phyloP scores from a whole-genome alignment of 2,113 vertebrate species.

The Oxygymnocypris stewartii region DNA sequence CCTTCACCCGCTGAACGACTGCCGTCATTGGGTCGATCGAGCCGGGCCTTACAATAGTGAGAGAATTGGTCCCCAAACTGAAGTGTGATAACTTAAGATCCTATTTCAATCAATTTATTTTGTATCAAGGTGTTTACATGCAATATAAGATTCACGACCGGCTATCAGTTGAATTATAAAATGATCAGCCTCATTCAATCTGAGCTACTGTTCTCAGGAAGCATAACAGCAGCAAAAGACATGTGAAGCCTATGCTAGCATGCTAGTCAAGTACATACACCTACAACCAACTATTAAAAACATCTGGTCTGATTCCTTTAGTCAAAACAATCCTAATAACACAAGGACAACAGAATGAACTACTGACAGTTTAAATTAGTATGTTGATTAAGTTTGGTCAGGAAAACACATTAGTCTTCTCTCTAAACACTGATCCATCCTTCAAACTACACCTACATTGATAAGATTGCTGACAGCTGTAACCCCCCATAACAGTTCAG shows the following conservation, averaged over 20 bases:
- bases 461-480: background rate
- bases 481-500: background rate
- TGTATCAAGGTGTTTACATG: background rate
- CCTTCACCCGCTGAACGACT: too few species aligned
- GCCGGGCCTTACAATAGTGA: too few species aligned
- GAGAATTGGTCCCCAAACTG: too few species aligned
- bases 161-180: background rate
- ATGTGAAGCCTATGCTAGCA: conserved; percentile 15
- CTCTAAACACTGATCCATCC: background rate
- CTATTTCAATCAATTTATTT: background rate
- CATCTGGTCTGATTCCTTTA: background rate
- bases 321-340: conserved; percentile 11
- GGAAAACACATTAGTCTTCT: background rate
- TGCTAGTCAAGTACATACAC: background rate
- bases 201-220: background rate
- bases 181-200: background rate
- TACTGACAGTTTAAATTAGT: background rate
- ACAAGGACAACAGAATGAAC: background rate
- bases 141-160: background rate
- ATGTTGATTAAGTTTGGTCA: background rate
- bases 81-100: background rate
- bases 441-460: background rate
- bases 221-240: too few species aligned
- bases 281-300: background rate
- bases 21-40: too few species aligned